Evolutionary conservation across 2,888 invertebrate genomes (phyloP), one percentile per base, ranked within the genome.

Genomic region (Baccha elongata): DNA sequence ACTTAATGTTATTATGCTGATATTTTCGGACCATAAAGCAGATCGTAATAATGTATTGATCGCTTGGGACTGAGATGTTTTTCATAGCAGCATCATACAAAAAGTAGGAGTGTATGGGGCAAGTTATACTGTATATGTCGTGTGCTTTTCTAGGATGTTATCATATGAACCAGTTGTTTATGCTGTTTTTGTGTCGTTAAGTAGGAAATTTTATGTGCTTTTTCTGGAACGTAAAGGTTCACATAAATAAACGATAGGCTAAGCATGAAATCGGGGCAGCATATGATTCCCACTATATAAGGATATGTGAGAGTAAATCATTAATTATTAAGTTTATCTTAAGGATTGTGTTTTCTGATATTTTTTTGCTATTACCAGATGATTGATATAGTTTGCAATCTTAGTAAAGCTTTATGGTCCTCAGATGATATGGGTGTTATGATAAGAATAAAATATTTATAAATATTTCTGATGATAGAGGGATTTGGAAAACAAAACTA

Each of bases 41-140:
- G 67, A 75, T 68, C 75, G 52, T 52, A 75, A 75, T 74, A 74
- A 75, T 52, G 75, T 75, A 75, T 75, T 75, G 75, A 75, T 75
- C 75, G 67, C 75, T 75, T 52, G 75, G 75, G 75, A 75, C 6
- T 23, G 55, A n/a, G 32, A 55, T 55, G 48, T 26, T 37, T 72
- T 73, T 42, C 65, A 74, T 55, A 10, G 23, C 17, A 37, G 8
- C 4, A 48, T 15, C n/a, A n/a, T n/a, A 32, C 50, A 13, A 8
- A 8, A 32, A 46, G 55, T 55, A 26, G 52, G 32, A n/a, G 65
- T 40, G 46, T 8, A 15, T 40, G 40, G 10, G 17, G 17, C 26
- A 46, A 19, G 35, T 35, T 64, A 6, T 26, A 8, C 11, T 19
- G 13, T 44, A n/a, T n/a, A n/a, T n/a, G n/a, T n/a, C n/a, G 21